Evolutionary conservation across 2,797 vertebrate genomes (phyloP).

Genomic region (Squalus acanthias): DNA sequence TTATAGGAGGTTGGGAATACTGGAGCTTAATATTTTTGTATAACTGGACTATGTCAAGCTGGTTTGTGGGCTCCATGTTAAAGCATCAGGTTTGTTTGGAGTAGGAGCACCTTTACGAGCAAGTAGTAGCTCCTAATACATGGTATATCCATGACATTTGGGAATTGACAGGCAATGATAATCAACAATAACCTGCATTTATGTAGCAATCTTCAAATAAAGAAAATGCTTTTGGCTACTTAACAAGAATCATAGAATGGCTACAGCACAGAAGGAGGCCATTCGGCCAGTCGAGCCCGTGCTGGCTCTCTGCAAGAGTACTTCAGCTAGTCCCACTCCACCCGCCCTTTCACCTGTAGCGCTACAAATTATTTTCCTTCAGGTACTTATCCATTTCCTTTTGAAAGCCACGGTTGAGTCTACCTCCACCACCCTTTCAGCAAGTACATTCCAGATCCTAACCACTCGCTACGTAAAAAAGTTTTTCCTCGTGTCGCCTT

Average conservation of each 20-base stretch:
- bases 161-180: neutral
- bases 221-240: neutral
- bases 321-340: too few relatives aligned
- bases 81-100: neutral
- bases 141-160: neutral
- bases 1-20: neutral
- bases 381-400: too few relatives aligned
- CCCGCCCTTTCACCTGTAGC: too few relatives aligned
- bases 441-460: too few relatives aligned
- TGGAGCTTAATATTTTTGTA: neutral
- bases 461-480: too few relatives aligned
- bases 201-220: neutral
- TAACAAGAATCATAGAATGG: neutral
- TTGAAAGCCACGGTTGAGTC: too few relatives aligned
- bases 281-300: too few relatives aligned
- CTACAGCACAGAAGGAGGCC: too few relatives aligned
- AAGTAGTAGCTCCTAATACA: neutral
- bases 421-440: too few relatives aligned
- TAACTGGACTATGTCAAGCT: neutral
- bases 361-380: too few relatives aligned
- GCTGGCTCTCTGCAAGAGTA: too few relatives aligned
- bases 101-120: neutral
- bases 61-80: neutral
- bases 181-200: neutral
- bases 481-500: too few relatives aligned